Evolutionary conservation across 2,888 invertebrate species (phyloP).

Genomic region (Thelaira solivaga): DNA sequence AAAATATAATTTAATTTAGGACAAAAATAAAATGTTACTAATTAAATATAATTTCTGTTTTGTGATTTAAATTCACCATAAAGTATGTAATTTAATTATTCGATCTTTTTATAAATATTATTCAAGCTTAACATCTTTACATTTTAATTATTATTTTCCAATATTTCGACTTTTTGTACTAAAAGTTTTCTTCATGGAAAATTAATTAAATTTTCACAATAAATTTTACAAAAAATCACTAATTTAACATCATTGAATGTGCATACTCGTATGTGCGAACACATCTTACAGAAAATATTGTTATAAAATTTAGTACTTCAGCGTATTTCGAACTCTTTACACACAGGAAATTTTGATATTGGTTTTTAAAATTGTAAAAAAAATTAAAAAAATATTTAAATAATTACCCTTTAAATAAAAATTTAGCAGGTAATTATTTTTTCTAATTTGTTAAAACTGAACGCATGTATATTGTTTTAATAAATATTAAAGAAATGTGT

Average conservation of each 20-base stretch:
- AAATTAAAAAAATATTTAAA: not conserved
- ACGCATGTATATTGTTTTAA: not conserved
- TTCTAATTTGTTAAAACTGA: not conserved
- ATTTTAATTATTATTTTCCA: no score
- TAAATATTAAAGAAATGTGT: not conserved
- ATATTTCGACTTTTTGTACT: no score
- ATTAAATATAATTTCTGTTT: no score
- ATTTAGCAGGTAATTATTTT: conserved; percentile 4
- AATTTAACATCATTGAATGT: not conserved
- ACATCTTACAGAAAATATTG: conserved; percentile 8
- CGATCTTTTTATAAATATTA: no score
- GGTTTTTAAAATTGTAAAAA: not conserved
- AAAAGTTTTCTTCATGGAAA: no score
- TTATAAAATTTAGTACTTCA: conserved; percentile 16
- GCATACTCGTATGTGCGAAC: conserved; percentile 8
- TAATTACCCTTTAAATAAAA: not conserved
- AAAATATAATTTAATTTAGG: no score
- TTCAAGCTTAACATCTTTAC: no score
- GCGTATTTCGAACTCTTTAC: not conserved
- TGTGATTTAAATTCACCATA: no score
- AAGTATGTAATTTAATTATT: no score
- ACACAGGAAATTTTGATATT: not conserved
- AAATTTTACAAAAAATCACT: not conserved
- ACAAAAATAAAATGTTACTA: no score
- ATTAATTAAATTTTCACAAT: not conserved